Evolutionary conservation across 2,888 invertebrate genomes (phyloP).

Genomic region (Heliconius erato): DNA sequence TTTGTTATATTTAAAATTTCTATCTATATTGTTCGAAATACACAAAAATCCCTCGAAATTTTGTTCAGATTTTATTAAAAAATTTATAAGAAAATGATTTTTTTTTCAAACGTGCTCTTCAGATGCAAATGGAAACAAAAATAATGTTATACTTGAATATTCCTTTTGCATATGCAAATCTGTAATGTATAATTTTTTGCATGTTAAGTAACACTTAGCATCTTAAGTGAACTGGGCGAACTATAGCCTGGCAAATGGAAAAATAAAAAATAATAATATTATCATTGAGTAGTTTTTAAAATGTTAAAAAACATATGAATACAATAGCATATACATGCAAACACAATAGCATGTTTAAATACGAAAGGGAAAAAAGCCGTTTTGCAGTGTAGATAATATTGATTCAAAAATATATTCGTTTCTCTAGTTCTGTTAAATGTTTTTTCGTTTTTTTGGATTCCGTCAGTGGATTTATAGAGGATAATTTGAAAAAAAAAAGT

Average conservation of each 20-base stretch:
- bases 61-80: neutral
- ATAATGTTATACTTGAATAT: neutral
- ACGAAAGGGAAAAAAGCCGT: neutral
- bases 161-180: constrained; percentile 11
- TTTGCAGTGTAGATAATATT: neutral
- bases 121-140: neutral
- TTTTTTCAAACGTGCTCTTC: neutral
- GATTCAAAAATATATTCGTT: neutral
- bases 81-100: neutral
- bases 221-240: neutral
- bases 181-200: neutral
- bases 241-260: neutral
- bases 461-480: neutral
- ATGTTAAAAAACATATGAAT: neutral
- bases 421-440: neutral
- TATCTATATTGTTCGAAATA: neutral
- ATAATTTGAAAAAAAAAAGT: neutral
- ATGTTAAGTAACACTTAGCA: neutral
- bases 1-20: neutral
- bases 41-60: neutral
- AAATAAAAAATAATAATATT: neutral
- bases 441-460: neutral
- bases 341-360: neutral
- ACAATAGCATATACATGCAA: no score
- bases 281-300: neutral